phyloP scores from a whole-genome alignment of 2,888 invertebrate genomes.

The Chymomyza amoena region DNA sequence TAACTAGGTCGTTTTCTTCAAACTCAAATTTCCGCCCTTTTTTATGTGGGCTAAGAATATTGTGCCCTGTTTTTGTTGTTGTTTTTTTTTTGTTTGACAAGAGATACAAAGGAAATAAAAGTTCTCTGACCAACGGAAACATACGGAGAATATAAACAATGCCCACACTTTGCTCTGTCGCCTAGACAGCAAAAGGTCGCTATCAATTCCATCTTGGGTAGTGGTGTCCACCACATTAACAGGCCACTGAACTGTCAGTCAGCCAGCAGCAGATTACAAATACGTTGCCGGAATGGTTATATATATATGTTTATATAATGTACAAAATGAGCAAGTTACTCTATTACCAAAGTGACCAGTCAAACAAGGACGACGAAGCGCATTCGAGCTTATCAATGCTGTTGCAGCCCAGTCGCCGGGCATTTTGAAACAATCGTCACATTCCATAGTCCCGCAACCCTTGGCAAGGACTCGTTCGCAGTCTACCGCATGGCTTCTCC shows the following conservation, averaged over 20 bases:
- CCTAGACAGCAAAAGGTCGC: neutral
- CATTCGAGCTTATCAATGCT: conserved; percentile 56
- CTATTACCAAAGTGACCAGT: conserved; percentile 69
- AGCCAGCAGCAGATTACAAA: conserved; percentile 21
- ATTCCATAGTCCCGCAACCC: neutral
- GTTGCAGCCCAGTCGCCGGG: neutral
- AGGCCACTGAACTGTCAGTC: conserved; percentile 59
- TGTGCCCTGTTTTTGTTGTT: conserved; percentile 15
- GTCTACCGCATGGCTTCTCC: no score
- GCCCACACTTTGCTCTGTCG: conserved; percentile 16
- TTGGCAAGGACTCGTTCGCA: neutral
- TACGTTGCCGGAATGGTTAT: conserved; percentile 5
- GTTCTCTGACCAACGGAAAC: conserved; percentile 33
- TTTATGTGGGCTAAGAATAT: conserved; percentile 49
- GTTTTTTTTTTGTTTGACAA: neutral
- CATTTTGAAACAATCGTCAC: neutral
- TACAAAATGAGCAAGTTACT: conserved; percentile 46
- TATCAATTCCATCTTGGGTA: neutral
- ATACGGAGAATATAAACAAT: conserved; percentile 46
- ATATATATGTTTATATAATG: no score
- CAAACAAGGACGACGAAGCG: conserved; percentile 2
- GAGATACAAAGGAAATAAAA: conserved; percentile 42
- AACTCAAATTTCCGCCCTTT: conserved; percentile 64
- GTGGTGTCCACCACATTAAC: conserved; percentile 18
- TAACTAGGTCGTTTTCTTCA: conserved; percentile 60